These are phyloP conservation scores for Acronicta aceris DNA, from an alignment of 2,888 invertebrate species.

Conservation along the genomic window DNA sequence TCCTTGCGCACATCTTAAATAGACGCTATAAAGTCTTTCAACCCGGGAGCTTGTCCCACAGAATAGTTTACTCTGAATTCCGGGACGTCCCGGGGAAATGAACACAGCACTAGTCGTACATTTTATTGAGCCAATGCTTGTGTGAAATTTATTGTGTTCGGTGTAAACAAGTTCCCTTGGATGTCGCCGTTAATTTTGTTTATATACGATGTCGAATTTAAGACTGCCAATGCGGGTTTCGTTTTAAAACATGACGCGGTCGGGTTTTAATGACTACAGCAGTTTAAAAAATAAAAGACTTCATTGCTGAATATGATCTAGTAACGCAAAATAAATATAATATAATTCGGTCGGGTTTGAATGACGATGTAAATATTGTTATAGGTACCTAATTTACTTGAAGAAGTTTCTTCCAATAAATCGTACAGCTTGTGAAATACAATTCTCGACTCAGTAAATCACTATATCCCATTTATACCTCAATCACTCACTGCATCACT, in stretches of 20 bases:
- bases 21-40: conserved; percentile 1
- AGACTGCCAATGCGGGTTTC: conserved; percentile 21
- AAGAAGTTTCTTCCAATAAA: not conserved
- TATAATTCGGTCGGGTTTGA: too few relatives aligned
- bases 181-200: conserved; percentile 54
- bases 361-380: too few relatives aligned
- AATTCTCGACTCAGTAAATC: conserved; percentile 20
- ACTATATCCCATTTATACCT: conserved; percentile 25
- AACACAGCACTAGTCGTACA: conserved; percentile 48
- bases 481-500: conserved; percentile 19
- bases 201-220: conserved; percentile 37
- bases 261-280: not conserved
- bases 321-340: not conserved
- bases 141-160: conserved; percentile 55
- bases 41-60: conserved; percentile 5
- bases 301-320: not conserved
- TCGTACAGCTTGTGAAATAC: not conserved
- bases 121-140: conserved; percentile 54
- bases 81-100: conserved; percentile 35
- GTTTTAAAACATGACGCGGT: conserved; percentile 15
- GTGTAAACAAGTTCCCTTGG: conserved; percentile 55
- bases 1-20: conserved; percentile 1
- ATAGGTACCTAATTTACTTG: too few relatives aligned
- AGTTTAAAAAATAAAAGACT: not conserved
- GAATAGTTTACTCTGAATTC: conserved; percentile 30